A percentile compares a stretch with the other conserved stretches of the same genome.
Conservation (phyloP, 1,140 invertebrate species). For the Trypoxylus dichotomus region DNA sequence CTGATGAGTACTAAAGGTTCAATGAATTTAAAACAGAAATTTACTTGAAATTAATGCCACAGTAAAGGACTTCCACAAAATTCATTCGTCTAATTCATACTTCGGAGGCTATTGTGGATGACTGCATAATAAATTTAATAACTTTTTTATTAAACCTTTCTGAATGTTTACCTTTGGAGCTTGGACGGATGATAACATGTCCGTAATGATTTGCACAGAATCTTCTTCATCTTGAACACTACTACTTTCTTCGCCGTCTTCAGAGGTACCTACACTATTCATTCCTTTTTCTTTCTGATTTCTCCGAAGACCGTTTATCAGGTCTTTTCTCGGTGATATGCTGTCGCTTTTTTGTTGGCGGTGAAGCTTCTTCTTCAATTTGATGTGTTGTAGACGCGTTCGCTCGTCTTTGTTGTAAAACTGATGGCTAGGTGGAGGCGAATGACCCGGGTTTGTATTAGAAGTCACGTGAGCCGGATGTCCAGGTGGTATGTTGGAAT, state of each 20-base stretch:
- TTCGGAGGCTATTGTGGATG: too few species aligned
- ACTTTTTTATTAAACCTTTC: neutral
- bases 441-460: conserved; percentile 55
- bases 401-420: conserved; percentile 75
- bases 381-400: conserved; percentile 72
- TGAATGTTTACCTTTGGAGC: conserved; percentile 65
- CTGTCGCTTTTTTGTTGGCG: conserved; percentile 42
- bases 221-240: conserved; percentile 72
- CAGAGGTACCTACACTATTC: conserved; percentile 65
- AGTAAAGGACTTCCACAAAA: too few species aligned
- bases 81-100: too few species aligned
- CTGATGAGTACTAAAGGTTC: too few species aligned
- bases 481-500: conserved; percentile 55
- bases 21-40: too few species aligned
- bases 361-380: conserved; percentile 63
- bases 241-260: conserved; percentile 71
- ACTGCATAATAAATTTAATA: too few species aligned
- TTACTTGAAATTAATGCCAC: too few species aligned
- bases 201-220: conserved; percentile 63
- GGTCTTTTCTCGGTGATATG: conserved; percentile 62
- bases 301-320: conserved; percentile 56
- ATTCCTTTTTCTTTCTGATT: conserved; percentile 56
- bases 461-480: conserved; percentile 49
- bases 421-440: conserved; percentile 55
- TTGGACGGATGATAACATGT: conserved; percentile 72